Percentiles rank a stretch among this genome's conserved stretches.
Evolutionary conservation across 2,113 vertebrate genomes (phyloP).

Genomic region (Panthera uncia): DNA sequence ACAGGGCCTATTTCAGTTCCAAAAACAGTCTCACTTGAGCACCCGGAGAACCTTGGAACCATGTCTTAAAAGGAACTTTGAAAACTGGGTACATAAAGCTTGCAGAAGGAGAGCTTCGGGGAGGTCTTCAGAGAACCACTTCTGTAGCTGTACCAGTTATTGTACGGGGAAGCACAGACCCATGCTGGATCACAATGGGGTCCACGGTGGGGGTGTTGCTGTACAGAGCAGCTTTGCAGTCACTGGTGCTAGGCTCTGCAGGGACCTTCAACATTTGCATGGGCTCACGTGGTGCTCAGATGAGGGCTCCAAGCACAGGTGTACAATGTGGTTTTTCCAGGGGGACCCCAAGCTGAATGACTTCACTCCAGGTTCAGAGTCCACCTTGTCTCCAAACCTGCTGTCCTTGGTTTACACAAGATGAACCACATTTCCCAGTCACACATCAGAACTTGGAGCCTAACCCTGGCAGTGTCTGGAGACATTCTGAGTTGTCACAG

Average conservation of each 20-base stretch:
- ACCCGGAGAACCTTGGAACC: not conserved
- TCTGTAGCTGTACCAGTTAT: not conserved
- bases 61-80: not conserved
- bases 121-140: not conserved
- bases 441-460: not conserved
- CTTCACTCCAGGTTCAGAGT: not conserved
- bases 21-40: not conserved
- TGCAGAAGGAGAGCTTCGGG: too few species aligned
- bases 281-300: not conserved
- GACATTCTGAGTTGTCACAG: not conserved
- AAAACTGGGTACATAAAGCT: not conserved
- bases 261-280: not conserved
- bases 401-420: not conserved
- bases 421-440: too few species aligned
- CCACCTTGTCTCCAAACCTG: not conserved
- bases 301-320: not conserved
- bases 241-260: too few species aligned
- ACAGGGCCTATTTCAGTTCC: not conserved
- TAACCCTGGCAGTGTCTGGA: not conserved
- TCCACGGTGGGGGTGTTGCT: fast-evolving
- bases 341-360: not conserved
- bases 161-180: fast-evolving
- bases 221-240: not conserved
- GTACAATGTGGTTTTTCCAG: not conserved
- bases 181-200: not conserved